Evolutionary conservation across 2,888 invertebrate genomes (phyloP).

Genomic region (Sialis fuliginosa): DNA sequence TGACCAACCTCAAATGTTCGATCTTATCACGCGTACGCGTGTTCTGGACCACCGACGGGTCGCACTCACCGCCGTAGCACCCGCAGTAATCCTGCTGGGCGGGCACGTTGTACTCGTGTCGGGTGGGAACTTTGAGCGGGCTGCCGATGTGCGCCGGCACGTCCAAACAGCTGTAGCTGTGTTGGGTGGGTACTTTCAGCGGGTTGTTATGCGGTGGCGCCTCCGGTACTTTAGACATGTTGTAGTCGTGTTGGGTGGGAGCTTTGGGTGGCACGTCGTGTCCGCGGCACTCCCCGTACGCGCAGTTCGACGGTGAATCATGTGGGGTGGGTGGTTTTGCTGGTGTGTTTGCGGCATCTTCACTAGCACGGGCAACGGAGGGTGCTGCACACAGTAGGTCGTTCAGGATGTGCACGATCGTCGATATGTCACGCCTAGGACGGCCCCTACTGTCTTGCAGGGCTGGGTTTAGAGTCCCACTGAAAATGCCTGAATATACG

Average conservation of each 20-base stretch:
- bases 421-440: conserved; percentile 85
- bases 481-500: conserved; percentile 91
- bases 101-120: background rate
- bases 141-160: background rate
- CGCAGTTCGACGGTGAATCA: conserved; percentile 23
- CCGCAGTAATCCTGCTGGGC: conserved; percentile 1
- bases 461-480: conserved; percentile 84
- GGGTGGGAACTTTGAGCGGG: too few species aligned
- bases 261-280: conserved; percentile 15
- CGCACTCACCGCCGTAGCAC: background rate
- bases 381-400: conserved; percentile 81
- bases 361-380: conserved; percentile 20
- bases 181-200: too few species aligned
- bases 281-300: conserved; percentile 27
- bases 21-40: conserved; percentile 50
- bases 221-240: conserved; percentile 4
- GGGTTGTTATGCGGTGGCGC: too few species aligned
- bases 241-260: conserved; percentile 10
- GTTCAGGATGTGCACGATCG: conserved; percentile 89
- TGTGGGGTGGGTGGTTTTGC: conserved; percentile 22
- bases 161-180: background rate
- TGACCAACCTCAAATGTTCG: conserved; percentile 69
- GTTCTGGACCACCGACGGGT: conserved; percentile 20
- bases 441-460: conserved; percentile 81
- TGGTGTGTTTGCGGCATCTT: conserved; percentile 20